phyloP scores from a whole-genome alignment of 2,113 vertebrate genomes.

The Arizona elegans region DNA sequence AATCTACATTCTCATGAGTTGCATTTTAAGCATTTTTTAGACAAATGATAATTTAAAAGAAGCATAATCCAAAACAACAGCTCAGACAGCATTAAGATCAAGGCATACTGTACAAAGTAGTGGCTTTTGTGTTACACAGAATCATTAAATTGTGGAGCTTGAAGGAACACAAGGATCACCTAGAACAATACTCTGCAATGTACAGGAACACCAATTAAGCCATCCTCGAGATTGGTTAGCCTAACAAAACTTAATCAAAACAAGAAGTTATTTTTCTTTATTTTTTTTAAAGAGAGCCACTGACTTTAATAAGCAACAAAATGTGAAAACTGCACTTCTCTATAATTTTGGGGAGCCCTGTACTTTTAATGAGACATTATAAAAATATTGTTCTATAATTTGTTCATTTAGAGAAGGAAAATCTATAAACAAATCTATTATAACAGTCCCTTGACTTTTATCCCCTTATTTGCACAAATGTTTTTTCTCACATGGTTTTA shows the following conservation, averaged over 20 bases:
- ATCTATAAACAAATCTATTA: conserved; percentile 52
- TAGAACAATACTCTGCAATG: background rate
- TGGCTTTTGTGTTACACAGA: conserved; percentile 44
- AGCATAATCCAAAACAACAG: conserved; percentile 69
- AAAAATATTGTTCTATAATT: background rate
- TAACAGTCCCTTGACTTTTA: conserved; percentile 87
- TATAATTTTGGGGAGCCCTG: background rate
- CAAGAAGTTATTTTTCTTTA: conserved; percentile 31
- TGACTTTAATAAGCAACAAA: conserved; percentile 37
- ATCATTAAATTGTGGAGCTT: background rate
- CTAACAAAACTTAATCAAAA: conserved; percentile 36
- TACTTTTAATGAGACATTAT: conserved; percentile 16
- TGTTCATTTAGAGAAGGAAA: conserved; percentile 42
- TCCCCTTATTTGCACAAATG: conserved; percentile 79
- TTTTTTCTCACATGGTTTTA: conserved; percentile 51
- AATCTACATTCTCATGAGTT: conserved; percentile 50
- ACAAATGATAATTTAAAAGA: conserved; percentile 57
- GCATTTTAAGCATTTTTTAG: conserved; percentile 57
- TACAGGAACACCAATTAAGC: background rate
- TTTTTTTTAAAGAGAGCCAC: conserved; percentile 49
- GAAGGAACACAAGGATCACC: background rate
- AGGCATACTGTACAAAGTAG: conserved; percentile 59
- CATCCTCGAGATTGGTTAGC: conserved; percentile 43
- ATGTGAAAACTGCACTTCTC: conserved; percentile 15
- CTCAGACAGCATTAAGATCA: conserved; percentile 76